Conservation (phyloP, 2,113 vertebrate species). For the Xiphophorus hellerii region DNA sequence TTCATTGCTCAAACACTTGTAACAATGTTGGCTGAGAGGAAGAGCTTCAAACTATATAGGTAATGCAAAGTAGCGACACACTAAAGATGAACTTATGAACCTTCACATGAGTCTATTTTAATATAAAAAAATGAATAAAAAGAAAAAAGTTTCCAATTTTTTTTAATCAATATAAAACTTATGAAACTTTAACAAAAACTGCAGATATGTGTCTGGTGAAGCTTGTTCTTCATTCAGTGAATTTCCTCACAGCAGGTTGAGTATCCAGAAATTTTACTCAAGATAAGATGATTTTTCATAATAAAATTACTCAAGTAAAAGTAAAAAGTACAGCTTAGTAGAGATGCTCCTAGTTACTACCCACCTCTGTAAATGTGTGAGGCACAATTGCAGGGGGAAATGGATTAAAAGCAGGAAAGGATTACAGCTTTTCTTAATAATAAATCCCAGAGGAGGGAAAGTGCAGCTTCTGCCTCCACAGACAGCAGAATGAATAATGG, state of each 20-base stretch:
- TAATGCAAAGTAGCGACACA: constrained; percentile 1
- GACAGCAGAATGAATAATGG: constrained; percentile 48
- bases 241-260: too few species aligned
- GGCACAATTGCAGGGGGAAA: background rate
- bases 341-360: too few species aligned
- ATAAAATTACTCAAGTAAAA: too few species aligned
- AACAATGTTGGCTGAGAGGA: constrained; percentile 6
- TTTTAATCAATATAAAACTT: too few species aligned
- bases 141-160: too few species aligned
- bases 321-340: too few species aligned
- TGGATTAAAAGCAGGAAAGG: constrained; percentile 15
- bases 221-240: too few species aligned
- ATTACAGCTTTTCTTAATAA: constrained; percentile 31
- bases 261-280: too few species aligned
- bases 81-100: constrained; percentile 23
- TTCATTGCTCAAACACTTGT: background rate
- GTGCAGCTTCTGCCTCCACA: constrained; percentile 28
- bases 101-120: background rate
- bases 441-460: constrained; percentile 43
- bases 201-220: too few species aligned
- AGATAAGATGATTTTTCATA: too few species aligned
- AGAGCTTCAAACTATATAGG: background rate
- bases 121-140: too few species aligned
- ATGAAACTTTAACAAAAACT: too few species aligned
- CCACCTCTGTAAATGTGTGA: background rate